These are phyloP conservation scores for Apamea epomidion DNA, from an alignment of 2,888 invertebrate genomes.

Conservation along the genomic window DNA sequence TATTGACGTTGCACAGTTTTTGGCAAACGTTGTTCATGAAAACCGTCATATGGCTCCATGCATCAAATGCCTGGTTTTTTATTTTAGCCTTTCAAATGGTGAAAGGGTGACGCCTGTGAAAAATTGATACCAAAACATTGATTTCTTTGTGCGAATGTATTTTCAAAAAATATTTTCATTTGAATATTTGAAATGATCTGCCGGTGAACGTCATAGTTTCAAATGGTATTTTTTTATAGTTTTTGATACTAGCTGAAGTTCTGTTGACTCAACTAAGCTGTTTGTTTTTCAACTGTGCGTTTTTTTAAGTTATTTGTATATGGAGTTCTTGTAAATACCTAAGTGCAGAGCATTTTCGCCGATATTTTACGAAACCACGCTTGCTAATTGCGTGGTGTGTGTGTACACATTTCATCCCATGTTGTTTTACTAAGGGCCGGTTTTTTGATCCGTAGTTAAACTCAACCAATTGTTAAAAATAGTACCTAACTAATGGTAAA, in stretches of 20 bases:
- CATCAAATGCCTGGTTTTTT: constrained; percentile 22
- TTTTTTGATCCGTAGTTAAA: too few species aligned
- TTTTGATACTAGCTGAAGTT: not conserved
- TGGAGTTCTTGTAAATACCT: not conserved
- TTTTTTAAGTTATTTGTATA: not conserved
- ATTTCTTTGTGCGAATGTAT: constrained; percentile 1
- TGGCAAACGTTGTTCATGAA: constrained; percentile 20
- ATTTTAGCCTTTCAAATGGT: constrained; percentile 29
- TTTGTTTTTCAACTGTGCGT: too few species aligned
- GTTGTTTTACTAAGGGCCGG: too few species aligned
- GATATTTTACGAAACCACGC: not conserved
- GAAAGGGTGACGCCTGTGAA: constrained; percentile 29
- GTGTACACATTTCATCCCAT: not conserved
- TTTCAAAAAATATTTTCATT: constrained; percentile 8
- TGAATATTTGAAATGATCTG: constrained; percentile 13
- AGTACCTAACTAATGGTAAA: too few species aligned
- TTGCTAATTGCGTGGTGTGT: not conserved
- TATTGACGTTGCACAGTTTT: constrained; percentile 18
- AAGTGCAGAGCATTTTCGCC: not conserved
- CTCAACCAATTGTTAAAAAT: too few species aligned
- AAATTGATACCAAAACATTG: constrained; percentile 46
- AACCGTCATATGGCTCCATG: constrained; percentile 16
- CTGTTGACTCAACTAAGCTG: not conserved
- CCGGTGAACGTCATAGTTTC: not conserved
- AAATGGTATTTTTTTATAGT: not conserved